A percentile compares a stretch with the other conserved stretches of the same genome.
These are phyloP conservation scores for Cacoxenus indagator DNA, from an alignment of 2,888 invertebrate species.

Conservation along the genomic window DNA sequence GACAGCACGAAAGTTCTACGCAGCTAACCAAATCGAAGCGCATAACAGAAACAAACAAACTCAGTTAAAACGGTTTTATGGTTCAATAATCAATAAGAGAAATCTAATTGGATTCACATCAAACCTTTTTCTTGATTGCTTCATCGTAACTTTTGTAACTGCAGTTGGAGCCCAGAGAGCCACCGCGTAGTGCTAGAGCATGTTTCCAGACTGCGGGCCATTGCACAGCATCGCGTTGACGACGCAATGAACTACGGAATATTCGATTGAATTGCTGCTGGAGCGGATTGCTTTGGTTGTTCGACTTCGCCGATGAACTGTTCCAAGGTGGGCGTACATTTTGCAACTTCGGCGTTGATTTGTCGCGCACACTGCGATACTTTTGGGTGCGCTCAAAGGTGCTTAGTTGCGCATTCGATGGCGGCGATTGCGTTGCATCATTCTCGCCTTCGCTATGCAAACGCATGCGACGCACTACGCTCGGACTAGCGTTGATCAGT, in stretches of 20 bases:
- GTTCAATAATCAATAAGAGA: too few species aligned
- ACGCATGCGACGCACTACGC: conserved; percentile 28
- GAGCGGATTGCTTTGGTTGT: conserved; percentile 36
- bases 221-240: conserved; percentile 64
- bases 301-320: conserved; percentile 51
- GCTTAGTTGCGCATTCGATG: conserved; percentile 16
- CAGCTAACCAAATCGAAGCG: not conserved
- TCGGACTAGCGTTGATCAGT: conserved; percentile 26
- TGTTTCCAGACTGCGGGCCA: conserved; percentile 68
- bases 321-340: conserved; percentile 63
- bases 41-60: too few species aligned
- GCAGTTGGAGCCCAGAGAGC: conserved; percentile 48
- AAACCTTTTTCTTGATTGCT: conserved; percentile 65
- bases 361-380: conserved; percentile 56
- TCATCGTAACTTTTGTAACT: conserved; percentile 67
- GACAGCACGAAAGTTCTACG: not conserved
- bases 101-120: conserved; percentile 32
- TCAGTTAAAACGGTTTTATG: too few species aligned
- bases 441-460: conserved; percentile 42
- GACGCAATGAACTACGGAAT: conserved; percentile 63
- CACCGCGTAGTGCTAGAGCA: conserved; percentile 56
- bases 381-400: conserved; percentile 52
- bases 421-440: conserved; percentile 35
- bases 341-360: not conserved
- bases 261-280: conserved; percentile 9